Evolutionary conservation across 2,888 invertebrate species (phyloP).

Genomic region (Unio pictorum): DNA sequence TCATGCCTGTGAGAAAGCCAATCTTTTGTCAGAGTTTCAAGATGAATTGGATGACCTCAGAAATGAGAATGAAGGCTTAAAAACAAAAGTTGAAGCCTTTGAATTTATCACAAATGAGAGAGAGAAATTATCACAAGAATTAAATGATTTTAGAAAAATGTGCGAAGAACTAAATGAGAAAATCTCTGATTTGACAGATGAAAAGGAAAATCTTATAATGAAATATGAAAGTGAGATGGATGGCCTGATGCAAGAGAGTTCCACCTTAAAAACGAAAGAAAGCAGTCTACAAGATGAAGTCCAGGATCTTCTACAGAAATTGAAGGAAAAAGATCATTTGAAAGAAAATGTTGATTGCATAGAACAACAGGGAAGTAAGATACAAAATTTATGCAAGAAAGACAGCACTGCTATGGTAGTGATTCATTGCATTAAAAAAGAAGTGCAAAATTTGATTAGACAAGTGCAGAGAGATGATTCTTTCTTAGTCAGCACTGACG

Average conservation of each 20-base stretch:
- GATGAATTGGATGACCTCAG: not conserved
- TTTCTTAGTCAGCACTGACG: too few species aligned
- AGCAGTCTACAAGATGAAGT: conserved; percentile 21
- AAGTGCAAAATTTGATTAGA: conserved; percentile 11
- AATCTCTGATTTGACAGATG: conserved; percentile 13
- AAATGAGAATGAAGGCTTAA: not conserved
- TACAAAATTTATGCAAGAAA: too few species aligned
- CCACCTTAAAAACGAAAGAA: conserved; percentile 16
- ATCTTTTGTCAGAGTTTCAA: not conserved
- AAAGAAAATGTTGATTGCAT: conserved; percentile 10
- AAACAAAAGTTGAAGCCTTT: not conserved
- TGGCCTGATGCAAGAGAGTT: conserved; percentile 14
- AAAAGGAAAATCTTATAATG: conserved; percentile 33
- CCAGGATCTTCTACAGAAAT: conserved; percentile 14
- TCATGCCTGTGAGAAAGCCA: too few species aligned
- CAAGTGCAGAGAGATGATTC: conserved; percentile 13
- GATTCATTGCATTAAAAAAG: conserved; percentile 3
- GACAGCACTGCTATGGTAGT: conserved; percentile 9
- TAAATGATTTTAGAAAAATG: not conserved
- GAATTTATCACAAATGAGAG: conserved; percentile 7
- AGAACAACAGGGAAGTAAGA: too few species aligned
- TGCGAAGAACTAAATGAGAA: not conserved
- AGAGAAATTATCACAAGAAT: conserved; percentile 3
- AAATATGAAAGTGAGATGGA: conserved; percentile 20
- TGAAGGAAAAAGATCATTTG: conserved; percentile 10